Evolutionary conservation across 1,140 invertebrate genomes (phyloP), one percentile per base, ranked within the genome.

Genomic region (Ceratitis capitata): DNA sequence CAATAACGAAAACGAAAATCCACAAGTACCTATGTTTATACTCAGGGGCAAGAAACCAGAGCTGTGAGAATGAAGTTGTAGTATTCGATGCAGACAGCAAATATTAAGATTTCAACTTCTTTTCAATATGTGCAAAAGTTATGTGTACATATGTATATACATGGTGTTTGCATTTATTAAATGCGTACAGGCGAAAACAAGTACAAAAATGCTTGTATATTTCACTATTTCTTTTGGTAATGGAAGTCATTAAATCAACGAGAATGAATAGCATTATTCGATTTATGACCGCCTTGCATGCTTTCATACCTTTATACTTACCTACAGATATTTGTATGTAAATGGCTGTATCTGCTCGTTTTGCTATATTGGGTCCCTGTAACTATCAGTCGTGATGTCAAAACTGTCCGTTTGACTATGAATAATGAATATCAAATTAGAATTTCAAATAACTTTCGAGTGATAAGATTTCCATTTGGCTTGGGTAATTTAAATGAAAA

Each of bases 371-470:
- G 2, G 6, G 14, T 3, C n/a, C n/a, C 61, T 42, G n/a, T 45
- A 35, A 26, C 64, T n/a, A 23, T 78, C 9, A 78, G 39, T n/a
- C 32, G 19, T 78, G 23, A 45, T 78, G 69, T 78, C 69, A 78
- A 78, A 78, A 78, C 69, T 78, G 69, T 78, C 39, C n/a, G n/a
- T 12, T 78, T 78, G 42, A 42, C 35, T 19, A 26, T 78, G 69
- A 78, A 14, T 45, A 45, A 45, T 45, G 39, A 78, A 78, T 78
- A 78, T 12, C 0, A 47, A 78, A 45, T 78, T 19, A 45, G 69
- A 45, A 47, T 47, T 78, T 23, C 39, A 78, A 78, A 78, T 6
- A 78, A 32, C 32, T 78, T 26, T 26, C n/a, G 39, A 23, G 16
- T 45, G 69, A 78, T 45, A 78, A 78, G 69, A 39, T 45, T 78